These are phyloP conservation scores for Ahaetulla prasina DNA, from an alignment of 2,113 vertebrate species.

Conservation along the genomic window DNA sequence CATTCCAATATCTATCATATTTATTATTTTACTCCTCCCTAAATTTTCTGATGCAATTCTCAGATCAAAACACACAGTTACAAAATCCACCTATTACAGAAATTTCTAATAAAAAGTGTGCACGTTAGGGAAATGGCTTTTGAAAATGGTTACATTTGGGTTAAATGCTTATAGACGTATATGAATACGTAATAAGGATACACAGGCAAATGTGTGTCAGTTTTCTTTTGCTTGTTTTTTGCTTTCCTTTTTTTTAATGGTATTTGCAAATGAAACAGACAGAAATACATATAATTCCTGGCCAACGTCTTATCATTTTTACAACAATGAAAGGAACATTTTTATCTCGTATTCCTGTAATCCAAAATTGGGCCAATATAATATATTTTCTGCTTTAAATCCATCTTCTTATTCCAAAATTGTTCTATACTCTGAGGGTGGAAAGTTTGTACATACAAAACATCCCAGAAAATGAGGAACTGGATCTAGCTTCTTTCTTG, in stretches of 20 bases:
- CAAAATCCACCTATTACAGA: neutral
- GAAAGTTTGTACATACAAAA: neutral
- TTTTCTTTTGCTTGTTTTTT: neutral
- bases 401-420: neutral
- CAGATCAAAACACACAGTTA: neutral
- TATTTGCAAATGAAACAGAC: neutral
- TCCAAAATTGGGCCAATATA: neutral
- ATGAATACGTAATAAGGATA: neutral
- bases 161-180: neutral
- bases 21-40: neutral
- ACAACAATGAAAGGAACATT: neutral
- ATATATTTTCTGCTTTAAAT: neutral
- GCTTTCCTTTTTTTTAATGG: neutral
- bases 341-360: neutral
- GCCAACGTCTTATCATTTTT: neutral
- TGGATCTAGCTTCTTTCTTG: neutral
- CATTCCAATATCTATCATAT: neutral
- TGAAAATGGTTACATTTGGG: neutral
- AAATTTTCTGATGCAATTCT: neutral
- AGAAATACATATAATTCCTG: neutral
- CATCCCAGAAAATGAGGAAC: neutral
- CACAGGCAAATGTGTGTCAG: neutral
- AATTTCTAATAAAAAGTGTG: neutral
- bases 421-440: neutral
- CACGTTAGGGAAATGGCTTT: neutral